Evolutionary conservation across 2,113 vertebrate species (phyloP), one percentile per base, ranked within the genome.

Genomic region (Tetraodon nigroviridis): DNA sequence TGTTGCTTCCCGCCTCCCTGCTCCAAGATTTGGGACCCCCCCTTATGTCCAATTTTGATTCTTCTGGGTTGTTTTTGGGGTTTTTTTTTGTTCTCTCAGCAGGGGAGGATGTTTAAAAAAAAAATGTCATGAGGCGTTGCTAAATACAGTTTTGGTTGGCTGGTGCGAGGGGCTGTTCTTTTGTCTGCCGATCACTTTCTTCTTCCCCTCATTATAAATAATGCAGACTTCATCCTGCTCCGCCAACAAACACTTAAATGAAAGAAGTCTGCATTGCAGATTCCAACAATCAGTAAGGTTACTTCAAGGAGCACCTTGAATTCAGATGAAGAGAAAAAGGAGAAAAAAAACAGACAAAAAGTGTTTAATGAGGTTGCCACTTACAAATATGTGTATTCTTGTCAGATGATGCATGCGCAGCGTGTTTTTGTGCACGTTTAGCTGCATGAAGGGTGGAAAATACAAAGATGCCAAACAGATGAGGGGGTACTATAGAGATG

Each of bases 121-220:
- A 78, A 73, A 65, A 77, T 75, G 73, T 84, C 75, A 54, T 18
- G 72, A 78, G 76, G 80, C 64, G 8, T 79, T 67, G 52, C 80
- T 76, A 67, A 84, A 84, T 54, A 63, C 69, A 41, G 24, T 50
- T 61, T 82, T 80, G 80, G 78, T 86, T 84, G 76, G 79, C 81
- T 76, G 69, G 24, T 71, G 70, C 44, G 42, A 69, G 55, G 59
- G 69, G 66, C 64, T 71, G 78, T 71, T 85, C 71, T 73, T 44
- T 7, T 67, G 71, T 74, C 71, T 88, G 78, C 74, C 75, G 77
- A 78, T 87, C 81, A 78, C 76, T 81, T 45, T 69, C 76, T 81
- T 58, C 17, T 44, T 17, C 18, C 71, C 76, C 71, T 85, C 76
- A 61, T 88, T 76, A 87, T 86, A 87, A 88, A 86, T 86, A 86